A percentile compares a stretch with the other conserved stretches of the same genome.
Conservation (phyloP, 2,888 invertebrate genomes). For the Sesamia inferens region DNA sequence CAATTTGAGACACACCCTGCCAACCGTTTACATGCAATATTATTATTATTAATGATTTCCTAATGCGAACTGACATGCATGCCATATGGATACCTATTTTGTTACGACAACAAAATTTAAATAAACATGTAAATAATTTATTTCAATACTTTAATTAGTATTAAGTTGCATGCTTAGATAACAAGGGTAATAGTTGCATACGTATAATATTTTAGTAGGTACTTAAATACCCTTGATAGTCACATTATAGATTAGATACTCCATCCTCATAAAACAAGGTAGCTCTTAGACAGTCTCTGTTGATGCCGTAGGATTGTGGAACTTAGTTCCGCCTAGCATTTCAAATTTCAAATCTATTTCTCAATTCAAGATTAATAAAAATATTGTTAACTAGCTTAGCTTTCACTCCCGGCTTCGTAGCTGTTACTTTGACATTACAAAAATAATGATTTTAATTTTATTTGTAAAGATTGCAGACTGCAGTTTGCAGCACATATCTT, state of each 20-base stretch:
- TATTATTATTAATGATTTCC: slow-evolving; percentile 32
- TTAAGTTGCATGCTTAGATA: slow-evolving; percentile 4
- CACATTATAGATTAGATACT: not conserved
- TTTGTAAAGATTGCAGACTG: slow-evolving; percentile 26
- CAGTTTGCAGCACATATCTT: slow-evolving; percentile 37
- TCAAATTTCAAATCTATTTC: no score
- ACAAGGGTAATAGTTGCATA: not conserved
- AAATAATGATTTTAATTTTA: not conserved
- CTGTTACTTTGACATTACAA: not conserved
- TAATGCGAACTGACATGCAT: slow-evolving; percentile 36
- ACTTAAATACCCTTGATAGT: not conserved
- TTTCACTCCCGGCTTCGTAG: no score
- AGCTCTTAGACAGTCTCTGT: no score
- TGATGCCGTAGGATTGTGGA: no score
- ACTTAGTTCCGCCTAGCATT: no score
- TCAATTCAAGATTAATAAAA: no score
- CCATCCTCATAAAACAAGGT: no score
- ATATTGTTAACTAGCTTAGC: no score
- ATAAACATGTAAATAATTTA: slow-evolving; percentile 18
- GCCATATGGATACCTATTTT: slow-evolving; percentile 7
- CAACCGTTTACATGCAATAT: slow-evolving; percentile 19
- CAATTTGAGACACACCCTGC: slow-evolving; percentile 22
- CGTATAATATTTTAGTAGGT: not conserved
- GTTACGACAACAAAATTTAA: slow-evolving; percentile 26
- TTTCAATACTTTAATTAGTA: not conserved